Evolutionary conservation across 2,113 vertebrate genomes (phyloP), one percentile per base, ranked within the genome.

Genomic region (Arothron firmamentum): DNA sequence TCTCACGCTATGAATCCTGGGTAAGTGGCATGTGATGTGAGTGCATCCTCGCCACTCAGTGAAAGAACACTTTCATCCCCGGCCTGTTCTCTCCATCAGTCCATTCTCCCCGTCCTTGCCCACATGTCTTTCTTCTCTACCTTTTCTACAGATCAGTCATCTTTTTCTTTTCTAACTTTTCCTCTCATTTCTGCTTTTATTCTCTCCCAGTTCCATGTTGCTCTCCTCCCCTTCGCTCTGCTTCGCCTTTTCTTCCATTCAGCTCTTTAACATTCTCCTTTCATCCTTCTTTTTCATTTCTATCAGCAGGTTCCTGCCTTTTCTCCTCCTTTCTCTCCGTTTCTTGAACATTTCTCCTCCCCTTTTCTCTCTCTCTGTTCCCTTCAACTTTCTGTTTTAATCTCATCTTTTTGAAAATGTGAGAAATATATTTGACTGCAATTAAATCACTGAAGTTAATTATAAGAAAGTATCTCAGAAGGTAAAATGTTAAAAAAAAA

Each of bases 1-100:
- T 88, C 87, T 88, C 84, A 88, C 15, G 72, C 87, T 84, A 87
- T 82, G 84, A 86, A 88, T 85, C 78, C 74, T 87, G 87, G 84
- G 87, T 86, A 87, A 87, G 80, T 81, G 74, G 84, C 66, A 75
- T 87, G 87, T 83, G 79, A 88, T 85, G 80, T 64, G 75, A 86
- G 79, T 65, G 77, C 84, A 80, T 80, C 77, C 79, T 82, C 82
- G 75, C 85, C 82, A 80, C 77, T 79, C 59, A 63, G 70, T 67
- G 76, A 80, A 82, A 78, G 77, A 66, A 64, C 56, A 45, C 85
- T 88, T 88, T 88, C 84, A 88, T 88, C 84, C 82, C 74, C 79
- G 76, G 78, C 84, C 81, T 53, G 0, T 64, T 75, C 68, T 28
- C 61, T 82, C 72, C 65, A 81, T 88, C 84, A 75, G 65, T 78